phyloP scores from a whole-genome alignment of 2,113 vertebrate species.

The Urocolius indicus region DNA sequence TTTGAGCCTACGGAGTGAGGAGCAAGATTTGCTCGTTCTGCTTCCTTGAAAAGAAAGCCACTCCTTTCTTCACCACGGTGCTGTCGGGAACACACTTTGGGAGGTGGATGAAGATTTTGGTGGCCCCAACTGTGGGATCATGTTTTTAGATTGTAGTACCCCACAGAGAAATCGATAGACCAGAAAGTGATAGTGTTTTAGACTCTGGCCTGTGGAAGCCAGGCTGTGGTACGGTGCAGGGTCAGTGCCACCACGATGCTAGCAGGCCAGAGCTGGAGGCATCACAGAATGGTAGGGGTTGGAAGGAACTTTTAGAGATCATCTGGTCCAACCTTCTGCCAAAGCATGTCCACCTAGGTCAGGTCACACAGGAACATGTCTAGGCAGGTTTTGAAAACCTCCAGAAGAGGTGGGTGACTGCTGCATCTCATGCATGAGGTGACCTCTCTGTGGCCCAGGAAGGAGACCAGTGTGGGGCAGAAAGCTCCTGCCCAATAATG shows the following conservation, averaged over 20 bases:
- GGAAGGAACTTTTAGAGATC: too few species aligned
- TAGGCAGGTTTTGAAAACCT: too few species aligned
- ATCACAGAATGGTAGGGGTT: too few species aligned
- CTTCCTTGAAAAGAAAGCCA: neutral
- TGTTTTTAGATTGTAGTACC: accelerated
- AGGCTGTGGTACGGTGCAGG: neutral
- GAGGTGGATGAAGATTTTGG: neutral
- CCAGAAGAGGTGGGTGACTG: neutral
- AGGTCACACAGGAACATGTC: too few species aligned
- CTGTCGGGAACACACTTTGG: neutral
- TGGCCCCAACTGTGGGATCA: neutral
- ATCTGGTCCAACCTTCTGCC: too few species aligned
- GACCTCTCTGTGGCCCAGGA: conserved; percentile 3
- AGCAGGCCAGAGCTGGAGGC: neutral
- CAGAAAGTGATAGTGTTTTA: neutral
- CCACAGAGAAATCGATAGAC: neutral
- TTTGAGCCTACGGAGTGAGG: neutral
- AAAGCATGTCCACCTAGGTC: too few species aligned
- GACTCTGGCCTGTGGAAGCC: neutral
- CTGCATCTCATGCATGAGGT: neutral
- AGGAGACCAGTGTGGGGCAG: conserved; percentile 21
- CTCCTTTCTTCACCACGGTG: neutral
- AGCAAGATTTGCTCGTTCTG: neutral
- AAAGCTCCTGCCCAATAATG: conserved; percentile 46
- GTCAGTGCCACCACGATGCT: neutral